Conservation (phyloP, 2,888 invertebrate species). For the Drosophila anomalata region DNA sequence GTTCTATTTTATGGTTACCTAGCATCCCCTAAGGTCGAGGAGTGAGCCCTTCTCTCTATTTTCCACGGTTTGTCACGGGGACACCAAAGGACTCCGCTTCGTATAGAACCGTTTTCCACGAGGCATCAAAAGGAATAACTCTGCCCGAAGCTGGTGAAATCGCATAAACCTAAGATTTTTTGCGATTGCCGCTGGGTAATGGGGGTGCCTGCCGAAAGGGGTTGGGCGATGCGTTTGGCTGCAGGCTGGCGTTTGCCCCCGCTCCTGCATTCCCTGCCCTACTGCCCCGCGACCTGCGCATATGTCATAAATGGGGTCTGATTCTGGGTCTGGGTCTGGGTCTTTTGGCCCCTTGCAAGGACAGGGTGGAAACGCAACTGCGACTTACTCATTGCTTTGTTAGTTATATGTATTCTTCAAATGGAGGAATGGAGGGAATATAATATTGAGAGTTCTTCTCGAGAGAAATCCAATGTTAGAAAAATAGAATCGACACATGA, state of each 20-base stretch:
- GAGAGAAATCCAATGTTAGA: not conserved
- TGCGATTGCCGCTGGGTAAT: conserved; percentile 21
- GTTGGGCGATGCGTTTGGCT: conserved; percentile 34
- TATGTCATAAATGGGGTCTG: conserved; percentile 68
- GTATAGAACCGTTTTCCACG: conserved; percentile 53
- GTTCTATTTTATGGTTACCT: conserved; percentile 62
- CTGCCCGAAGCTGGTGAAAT: conserved; percentile 57
- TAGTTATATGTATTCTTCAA: not conserved
- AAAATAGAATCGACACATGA: not conserved
- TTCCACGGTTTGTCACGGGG: conserved; percentile 54
- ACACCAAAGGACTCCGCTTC: conserved; percentile 44
- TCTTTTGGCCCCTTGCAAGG: conserved; percentile 29
- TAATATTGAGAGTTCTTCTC: not conserved
- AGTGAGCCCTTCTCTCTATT: conserved; percentile 21
- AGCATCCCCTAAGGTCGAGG: conserved; percentile 9
- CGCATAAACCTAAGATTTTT: conserved; percentile 65
- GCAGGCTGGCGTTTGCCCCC: conserved; percentile 24
- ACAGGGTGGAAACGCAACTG: conserved; percentile 64
- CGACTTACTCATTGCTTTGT: conserved; percentile 6
- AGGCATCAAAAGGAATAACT: conserved; percentile 66
- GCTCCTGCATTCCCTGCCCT: conserved; percentile 15
- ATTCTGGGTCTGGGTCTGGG: conserved; percentile 16
- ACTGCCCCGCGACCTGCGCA: conserved; percentile 45
- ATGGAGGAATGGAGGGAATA: not conserved
- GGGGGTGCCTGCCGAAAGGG: conserved; percentile 15